Conservation (phyloP, 2,113 vertebrate species). For the Microcebus jonahi region DNA sequence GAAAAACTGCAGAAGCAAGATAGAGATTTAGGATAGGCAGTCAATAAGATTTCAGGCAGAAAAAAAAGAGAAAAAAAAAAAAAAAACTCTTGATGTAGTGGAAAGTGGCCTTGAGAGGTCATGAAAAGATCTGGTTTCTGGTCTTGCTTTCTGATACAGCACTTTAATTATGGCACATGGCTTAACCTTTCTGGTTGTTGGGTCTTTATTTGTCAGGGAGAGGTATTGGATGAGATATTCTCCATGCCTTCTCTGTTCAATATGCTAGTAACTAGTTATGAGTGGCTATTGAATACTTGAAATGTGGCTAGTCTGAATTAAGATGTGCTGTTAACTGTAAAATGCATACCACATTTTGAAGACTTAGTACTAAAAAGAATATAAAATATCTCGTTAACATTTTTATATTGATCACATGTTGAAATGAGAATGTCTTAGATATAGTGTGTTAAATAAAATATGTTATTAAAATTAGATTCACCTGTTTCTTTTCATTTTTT, state of each 20-base stretch:
- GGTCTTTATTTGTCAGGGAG: background rate
- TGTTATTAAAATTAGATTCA: background rate
- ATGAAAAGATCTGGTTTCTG: slow-evolving; percentile 36
- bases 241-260: background rate
- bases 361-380: background rate
- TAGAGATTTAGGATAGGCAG: background rate
- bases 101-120: background rate
- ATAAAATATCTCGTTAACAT: background rate
- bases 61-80: background rate
- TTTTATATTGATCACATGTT: background rate
- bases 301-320: background rate
- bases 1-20: slow-evolving; percentile 37
- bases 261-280: background rate
- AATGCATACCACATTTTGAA: background rate
- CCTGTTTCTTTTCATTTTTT: background rate
- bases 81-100: background rate
- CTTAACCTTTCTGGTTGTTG: background rate
- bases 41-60: slow-evolving; percentile 1
- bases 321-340: background rate
- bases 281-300: background rate
- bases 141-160: background rate
- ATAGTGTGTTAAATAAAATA: background rate
- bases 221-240: background rate
- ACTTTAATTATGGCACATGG: background rate
- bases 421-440: slow-evolving; percentile 11